A percentile compares a stretch with the other conserved stretches of the same genome.
Evolutionary conservation across 2,797 vertebrate species (phyloP).

Genomic region (Oreonectes daqikongensis): DNA sequence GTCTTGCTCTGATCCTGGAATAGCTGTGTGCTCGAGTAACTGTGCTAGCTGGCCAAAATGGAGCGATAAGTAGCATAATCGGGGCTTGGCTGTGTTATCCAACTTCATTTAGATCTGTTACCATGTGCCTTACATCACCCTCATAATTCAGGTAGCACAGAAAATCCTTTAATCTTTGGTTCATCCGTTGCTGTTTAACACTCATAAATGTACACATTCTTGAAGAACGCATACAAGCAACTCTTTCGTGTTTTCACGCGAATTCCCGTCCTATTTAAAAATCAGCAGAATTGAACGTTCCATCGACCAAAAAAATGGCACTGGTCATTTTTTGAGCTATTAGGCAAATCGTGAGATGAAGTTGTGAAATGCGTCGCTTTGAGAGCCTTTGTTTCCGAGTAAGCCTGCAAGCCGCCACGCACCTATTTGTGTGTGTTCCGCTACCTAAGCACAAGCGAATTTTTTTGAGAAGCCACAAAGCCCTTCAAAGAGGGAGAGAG

Average conservation of each 20-base stretch:
- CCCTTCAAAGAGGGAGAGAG: constrained; percentile 67
- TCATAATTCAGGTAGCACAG: background rate
- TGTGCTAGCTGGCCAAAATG: constrained; percentile 6
- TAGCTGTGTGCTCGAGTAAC: constrained; percentile 1
- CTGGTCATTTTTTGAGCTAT: constrained; percentile 30
- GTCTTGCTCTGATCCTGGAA: background rate
- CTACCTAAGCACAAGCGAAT: constrained; percentile 65
- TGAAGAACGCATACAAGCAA: background rate
- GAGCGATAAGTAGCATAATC: constrained; percentile 36
- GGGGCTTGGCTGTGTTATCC: constrained; percentile 31
- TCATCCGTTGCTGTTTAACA: background rate
- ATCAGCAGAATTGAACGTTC: background rate
- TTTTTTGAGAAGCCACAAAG: constrained; percentile 73
- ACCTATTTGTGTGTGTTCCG: constrained; percentile 58
- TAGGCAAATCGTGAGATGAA: constrained; percentile 29
- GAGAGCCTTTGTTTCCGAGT: constrained; percentile 53
- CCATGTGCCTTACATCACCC: constrained; percentile 32
- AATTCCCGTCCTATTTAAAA: background rate
- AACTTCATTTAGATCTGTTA: constrained; percentile 44
- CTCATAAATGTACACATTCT: background rate
- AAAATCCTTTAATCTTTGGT: constrained; percentile 24
- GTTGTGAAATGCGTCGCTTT: constrained; percentile 50
- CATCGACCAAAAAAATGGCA: background rate
- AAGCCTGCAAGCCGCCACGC: constrained; percentile 53
- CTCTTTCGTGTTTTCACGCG: background rate